These are phyloP conservation scores for Heliconius himera DNA, from an alignment of 1,140 invertebrate species.

Conservation along the genomic window DNA sequence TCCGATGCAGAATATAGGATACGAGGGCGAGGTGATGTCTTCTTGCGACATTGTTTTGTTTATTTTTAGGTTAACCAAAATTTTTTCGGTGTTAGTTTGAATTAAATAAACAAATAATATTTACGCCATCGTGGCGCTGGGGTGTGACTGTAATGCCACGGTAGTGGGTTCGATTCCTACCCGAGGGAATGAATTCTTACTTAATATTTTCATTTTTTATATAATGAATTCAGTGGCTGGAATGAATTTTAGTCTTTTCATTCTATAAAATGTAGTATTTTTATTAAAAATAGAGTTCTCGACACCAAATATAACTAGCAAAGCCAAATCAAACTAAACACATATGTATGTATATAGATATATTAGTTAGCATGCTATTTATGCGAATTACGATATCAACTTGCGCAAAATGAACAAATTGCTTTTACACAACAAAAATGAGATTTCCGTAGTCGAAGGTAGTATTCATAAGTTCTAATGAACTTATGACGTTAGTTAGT, in stretches of 20 bases:
- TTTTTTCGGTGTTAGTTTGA: background rate
- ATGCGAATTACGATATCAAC: constrained; percentile 34
- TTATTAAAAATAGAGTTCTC: too few relatives aligned
- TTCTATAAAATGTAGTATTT: too few relatives aligned
- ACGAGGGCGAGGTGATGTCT: constrained; percentile 19
- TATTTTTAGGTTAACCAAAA: background rate
- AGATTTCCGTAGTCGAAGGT: constrained; percentile 29
- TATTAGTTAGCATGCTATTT: constrained; percentile 17
- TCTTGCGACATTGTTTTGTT: constrained; percentile 11
- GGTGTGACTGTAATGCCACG: too few relatives aligned
- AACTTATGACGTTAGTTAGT: background rate
- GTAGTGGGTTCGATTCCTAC: too few relatives aligned
- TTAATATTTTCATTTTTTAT: too few relatives aligned
- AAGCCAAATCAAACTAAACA: background rate
- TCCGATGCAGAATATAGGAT: constrained; percentile 35
- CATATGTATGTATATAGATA: background rate
- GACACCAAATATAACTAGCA: too few relatives aligned
- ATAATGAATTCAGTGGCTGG: too few relatives aligned
- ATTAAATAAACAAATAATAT: background rate
- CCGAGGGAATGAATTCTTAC: too few relatives aligned
- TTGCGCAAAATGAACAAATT: constrained; percentile 42
- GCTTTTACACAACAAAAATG: constrained; percentile 32
- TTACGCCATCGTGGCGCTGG: background rate
- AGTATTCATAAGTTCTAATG: constrained; percentile 8
- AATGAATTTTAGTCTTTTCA: too few relatives aligned